phyloP scores from a whole-genome alignment of 2,113 vertebrate genomes.

The Entomyzon cyanotis region DNA sequence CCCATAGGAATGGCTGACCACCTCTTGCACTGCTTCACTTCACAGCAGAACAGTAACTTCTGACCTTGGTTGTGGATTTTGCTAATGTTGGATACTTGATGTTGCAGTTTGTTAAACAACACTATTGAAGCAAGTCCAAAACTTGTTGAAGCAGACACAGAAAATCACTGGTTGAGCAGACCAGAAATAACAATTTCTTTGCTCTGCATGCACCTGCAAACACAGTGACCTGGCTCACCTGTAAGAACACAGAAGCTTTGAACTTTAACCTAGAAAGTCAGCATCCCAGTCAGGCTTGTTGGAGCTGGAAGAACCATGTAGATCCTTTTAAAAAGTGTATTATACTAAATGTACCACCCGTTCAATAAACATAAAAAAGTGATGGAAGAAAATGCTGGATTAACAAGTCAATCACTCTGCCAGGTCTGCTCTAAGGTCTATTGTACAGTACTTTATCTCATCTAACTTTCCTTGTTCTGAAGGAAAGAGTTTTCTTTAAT shows the following conservation, averaged over 20 bases:
- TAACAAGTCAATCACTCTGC: not conserved
- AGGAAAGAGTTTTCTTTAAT: not conserved
- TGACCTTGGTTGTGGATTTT: not conserved
- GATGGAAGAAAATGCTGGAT: not conserved
- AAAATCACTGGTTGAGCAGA: slow-evolving; percentile 19
- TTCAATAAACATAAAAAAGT: not conserved
- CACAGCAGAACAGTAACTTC: not conserved
- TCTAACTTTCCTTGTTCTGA: not conserved
- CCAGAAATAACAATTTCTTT: slow-evolving; percentile 35
- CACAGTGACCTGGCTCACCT: not conserved
- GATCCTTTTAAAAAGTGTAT: not conserved
- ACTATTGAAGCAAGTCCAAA: not conserved
- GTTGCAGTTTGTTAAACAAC: not conserved
- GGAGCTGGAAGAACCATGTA: not conserved
- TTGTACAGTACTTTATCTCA: not conserved
- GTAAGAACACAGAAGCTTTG: not conserved
- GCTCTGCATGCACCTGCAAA: not conserved
- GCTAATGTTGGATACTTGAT: not conserved
- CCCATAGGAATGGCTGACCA: not conserved
- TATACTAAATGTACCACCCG: not conserved
- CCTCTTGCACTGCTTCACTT: not conserved
- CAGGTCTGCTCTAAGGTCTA: not conserved
- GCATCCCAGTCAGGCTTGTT: not conserved
- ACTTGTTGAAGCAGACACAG: slow-evolving; percentile 1
- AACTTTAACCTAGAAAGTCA: slow-evolving; percentile 13